Conservation (phyloP, 2,797 vertebrate species). For the Bradypodion pumilum region DNA sequence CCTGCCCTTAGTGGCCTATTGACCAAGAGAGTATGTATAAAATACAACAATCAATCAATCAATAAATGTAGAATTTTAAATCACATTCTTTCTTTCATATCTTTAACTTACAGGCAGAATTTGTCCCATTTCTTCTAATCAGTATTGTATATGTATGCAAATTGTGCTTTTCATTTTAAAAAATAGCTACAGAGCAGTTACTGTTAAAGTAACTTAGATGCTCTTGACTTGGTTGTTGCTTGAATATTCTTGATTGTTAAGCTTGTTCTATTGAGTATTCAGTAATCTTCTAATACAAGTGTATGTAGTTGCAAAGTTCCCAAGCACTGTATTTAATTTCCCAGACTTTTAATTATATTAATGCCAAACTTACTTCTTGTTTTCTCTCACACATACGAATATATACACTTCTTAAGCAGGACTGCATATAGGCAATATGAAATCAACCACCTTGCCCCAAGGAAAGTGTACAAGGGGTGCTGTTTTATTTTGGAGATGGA, state of each 20-base stretch:
- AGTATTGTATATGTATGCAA: background rate
- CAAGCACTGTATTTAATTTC: background rate
- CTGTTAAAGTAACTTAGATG: background rate
- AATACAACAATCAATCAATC: too few relatives aligned
- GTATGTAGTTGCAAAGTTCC: background rate
- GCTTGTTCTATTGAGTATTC: background rate
- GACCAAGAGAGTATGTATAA: too few relatives aligned
- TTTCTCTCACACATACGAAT: background rate
- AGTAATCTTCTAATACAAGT: background rate
- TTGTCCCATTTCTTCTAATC: too few relatives aligned
- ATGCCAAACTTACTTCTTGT: background rate
- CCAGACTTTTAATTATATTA: background rate
- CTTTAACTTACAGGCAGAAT: background rate
- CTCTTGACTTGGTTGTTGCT: too few relatives aligned
- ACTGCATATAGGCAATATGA: background rate
- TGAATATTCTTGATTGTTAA: background rate
- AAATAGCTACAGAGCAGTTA: background rate
- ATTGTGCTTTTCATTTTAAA: background rate
- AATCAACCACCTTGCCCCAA: background rate
- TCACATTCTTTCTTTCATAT: background rate
- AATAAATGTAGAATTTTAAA: background rate
- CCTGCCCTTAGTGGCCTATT: too few relatives aligned
- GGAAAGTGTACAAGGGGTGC: conserved; percentile 15
- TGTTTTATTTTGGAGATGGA: conserved; percentile 26
- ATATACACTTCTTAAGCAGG: background rate